A percentile compares a stretch with the other conserved stretches of the same genome.
Conservation (phyloP, 2,113 vertebrate species). For the Hippotragus niger region DNA sequence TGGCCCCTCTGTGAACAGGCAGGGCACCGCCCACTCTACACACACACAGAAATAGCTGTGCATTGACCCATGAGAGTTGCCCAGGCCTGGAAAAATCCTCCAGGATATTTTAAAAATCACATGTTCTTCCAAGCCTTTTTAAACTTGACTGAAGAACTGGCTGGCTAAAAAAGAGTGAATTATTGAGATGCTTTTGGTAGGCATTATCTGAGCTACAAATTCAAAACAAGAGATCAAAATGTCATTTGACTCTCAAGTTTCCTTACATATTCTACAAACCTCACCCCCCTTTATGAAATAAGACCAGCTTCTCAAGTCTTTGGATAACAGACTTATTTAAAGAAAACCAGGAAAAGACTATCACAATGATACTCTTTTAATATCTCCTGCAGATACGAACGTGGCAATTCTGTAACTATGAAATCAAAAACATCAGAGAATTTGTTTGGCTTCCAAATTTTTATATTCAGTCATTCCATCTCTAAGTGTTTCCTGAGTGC, state of each 20-base stretch:
- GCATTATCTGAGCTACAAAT: not conserved
- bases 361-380: not conserved
- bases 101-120: conserved; percentile 61
- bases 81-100: conserved; percentile 59
- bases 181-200: not conserved
- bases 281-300: not conserved
- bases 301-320: not conserved
- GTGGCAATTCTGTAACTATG: not conserved
- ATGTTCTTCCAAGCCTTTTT: conserved; percentile 33
- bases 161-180: conserved; percentile 36
- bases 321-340: not conserved
- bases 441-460: not conserved
- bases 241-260: not conserved
- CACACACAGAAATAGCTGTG: conserved; percentile 57
- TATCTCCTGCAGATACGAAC: not conserved
- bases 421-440: not conserved
- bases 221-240: conserved; percentile 11
- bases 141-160: not conserved
- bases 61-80: conserved; percentile 36
- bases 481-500: not conserved
- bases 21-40: not conserved
- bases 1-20: not conserved
- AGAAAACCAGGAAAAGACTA: not conserved
- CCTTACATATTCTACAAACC: not conserved
- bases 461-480: not conserved